These are phyloP conservation scores for Dendrolimus houi DNA, from an alignment of 2,888 invertebrate genomes.

Conservation along the genomic window DNA sequence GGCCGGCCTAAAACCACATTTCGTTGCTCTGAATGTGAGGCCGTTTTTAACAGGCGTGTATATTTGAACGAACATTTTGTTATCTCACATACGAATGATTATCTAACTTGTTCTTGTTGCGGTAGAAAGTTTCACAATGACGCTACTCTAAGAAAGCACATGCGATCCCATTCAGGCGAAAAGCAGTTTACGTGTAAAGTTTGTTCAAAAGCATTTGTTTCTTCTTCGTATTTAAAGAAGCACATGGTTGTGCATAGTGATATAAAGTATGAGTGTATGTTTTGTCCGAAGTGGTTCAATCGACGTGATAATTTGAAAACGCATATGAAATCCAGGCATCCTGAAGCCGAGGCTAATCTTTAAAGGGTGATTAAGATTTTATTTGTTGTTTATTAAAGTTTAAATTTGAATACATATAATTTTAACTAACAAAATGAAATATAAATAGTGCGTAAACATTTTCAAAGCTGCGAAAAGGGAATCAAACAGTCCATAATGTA, in stretches of 20 bases:
- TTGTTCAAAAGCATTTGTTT: slow-evolving; percentile 33
- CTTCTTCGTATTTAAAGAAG: slow-evolving; percentile 27
- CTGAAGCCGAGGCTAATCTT: slow-evolving; percentile 19
- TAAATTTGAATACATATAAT: too few relatives aligned
- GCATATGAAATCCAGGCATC: slow-evolving; percentile 48
- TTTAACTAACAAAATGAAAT: too few relatives aligned
- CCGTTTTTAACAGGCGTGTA: slow-evolving; percentile 10
- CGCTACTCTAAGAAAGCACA: slow-evolving; percentile 19
- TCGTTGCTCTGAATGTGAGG: slow-evolving; percentile 20
- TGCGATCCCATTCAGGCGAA: slow-evolving; percentile 28
- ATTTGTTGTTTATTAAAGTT: background rate
- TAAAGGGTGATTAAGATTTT: background rate
- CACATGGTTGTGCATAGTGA: slow-evolving; percentile 41
- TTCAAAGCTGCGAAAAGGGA: too few relatives aligned
- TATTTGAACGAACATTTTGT: slow-evolving; percentile 23
- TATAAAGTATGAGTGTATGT: slow-evolving; percentile 27
- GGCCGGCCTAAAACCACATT: slow-evolving; percentile 16
- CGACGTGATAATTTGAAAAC: slow-evolving; percentile 37
- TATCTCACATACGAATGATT: slow-evolving; percentile 18
- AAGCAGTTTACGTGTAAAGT: slow-evolving; percentile 27
- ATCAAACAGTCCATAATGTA: background rate
- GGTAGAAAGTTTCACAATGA: slow-evolving; percentile 21
- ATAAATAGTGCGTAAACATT: too few relatives aligned
- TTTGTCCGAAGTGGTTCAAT: slow-evolving; percentile 35
- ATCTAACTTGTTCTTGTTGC: slow-evolving; percentile 19